Base-by-base conservation (phyloP, 2,888 invertebrate species). In the Mythimna albipuncta region DNA sequence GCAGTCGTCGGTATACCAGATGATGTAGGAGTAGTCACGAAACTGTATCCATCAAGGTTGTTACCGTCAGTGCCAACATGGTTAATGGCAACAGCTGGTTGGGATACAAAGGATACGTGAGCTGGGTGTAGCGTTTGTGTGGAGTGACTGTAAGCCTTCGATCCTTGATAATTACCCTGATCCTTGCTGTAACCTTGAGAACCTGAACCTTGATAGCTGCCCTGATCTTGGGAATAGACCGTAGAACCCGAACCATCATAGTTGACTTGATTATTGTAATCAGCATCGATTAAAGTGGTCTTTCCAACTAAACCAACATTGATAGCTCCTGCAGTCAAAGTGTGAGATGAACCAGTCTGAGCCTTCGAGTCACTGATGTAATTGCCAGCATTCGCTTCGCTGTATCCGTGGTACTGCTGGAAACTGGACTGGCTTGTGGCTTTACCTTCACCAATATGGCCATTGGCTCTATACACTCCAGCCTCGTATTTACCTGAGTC, bases 251-350 rank as follows among this genome's bases (percentile, higher is more conserved):
- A 77, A 54, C 75, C 85, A 64, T 85, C 66, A 4, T 94, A 94
- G 67, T 88, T 90, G 2, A 75, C 85, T 81, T 94, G 92, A 64
- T 93, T 87, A 2, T 87, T 89, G 71, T 94, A 93, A 64, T 89
- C 90, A 41, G 92, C 90, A 71, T 96, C 96, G 1, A 96, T 87
- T 69, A 96, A 88, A 19, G 94, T 94, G 2, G 96, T 96, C 87
- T 96, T 96, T 52, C 96, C 96, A 10, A 96, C 96, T 55, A 96
- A 89, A 44, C 94, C 96, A 19, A 96, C 95, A 81, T 96, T 96
- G 0, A 96, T 91, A 50, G 96, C 95, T 47, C 96, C 96, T 16
- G 95, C 95, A 6, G 96, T 94, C 38, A 96, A 88, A 63, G 93
- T 94, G 65, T 96, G 96, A 10, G 95, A 93, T 0, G 90, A 91